Conservation (phyloP, 2,113 vertebrate species). For the Xiphias gladius region DNA sequence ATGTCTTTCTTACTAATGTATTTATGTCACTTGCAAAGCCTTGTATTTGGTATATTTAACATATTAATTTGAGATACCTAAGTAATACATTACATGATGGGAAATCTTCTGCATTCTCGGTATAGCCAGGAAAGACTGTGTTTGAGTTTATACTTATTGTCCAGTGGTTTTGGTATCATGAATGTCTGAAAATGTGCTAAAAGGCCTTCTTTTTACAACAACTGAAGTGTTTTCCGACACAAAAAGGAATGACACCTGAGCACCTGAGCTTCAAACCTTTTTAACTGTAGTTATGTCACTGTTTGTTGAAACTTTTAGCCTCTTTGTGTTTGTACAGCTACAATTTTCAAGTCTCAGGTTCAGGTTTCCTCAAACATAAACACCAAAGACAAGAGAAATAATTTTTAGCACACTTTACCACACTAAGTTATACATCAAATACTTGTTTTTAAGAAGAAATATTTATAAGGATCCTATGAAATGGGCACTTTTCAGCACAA, state of each 20-base stretch:
- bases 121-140: conserved; percentile 6
- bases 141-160: not conserved
- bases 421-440: not conserved
- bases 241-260: not conserved
- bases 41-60: conserved; percentile 46
- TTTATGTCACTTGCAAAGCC: conserved; percentile 39
- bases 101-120: conserved; percentile 11
- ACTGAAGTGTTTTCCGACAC: not conserved
- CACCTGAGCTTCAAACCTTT: conserved; percentile 15
- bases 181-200: conserved; percentile 12
- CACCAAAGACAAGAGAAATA: conserved; percentile 59
- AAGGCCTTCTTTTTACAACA: conserved; percentile 2
- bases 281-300: not conserved
- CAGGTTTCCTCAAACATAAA: conserved; percentile 10
- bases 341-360: not conserved
- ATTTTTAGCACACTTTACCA: not conserved
- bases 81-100: conserved; percentile 1
- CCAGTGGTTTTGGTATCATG: conserved; percentile 20
- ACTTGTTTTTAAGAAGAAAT: not conserved
- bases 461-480: not conserved
- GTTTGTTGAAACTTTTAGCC: not conserved
- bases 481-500: not conserved
- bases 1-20: conserved; percentile 41
- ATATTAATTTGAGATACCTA: conserved; percentile 40
- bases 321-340: not conserved